A percentile compares a stretch with the other conserved stretches of the same genome.
phyloP scores from a whole-genome alignment of 2,888 invertebrate species.

The Thymelicus acteon region DNA sequence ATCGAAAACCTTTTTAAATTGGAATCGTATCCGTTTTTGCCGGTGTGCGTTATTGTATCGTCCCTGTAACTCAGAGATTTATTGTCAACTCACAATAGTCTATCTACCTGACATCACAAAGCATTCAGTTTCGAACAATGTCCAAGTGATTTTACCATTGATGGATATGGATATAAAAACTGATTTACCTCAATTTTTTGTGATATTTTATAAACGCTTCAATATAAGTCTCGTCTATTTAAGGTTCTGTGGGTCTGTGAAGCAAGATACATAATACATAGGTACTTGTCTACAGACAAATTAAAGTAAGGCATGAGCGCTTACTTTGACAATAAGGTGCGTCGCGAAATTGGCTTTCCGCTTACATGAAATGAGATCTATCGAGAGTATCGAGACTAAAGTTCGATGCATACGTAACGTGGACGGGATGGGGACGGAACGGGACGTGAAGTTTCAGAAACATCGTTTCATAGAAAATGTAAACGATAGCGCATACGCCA shows the following conservation, averaged over 20 bases:
- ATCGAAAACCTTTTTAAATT: slow-evolving; percentile 42
- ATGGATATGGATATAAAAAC: slow-evolving; percentile 31
- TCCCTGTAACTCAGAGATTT: slow-evolving; percentile 46
- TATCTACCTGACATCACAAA: slow-evolving; percentile 63
- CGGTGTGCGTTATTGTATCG: slow-evolving; percentile 55
- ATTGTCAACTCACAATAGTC: slow-evolving; percentile 54
- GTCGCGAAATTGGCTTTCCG: slow-evolving; percentile 20
- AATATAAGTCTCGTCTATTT: slow-evolving; percentile 10
- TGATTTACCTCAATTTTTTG: slow-evolving; percentile 39
- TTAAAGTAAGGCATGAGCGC: slow-evolving; percentile 27
- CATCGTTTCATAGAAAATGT: too few relatives aligned
- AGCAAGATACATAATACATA: neutral
- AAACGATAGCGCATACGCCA: too few relatives aligned
- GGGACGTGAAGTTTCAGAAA: too few relatives aligned
- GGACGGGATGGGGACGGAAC: too few relatives aligned
- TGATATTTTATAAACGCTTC: slow-evolving; percentile 44
- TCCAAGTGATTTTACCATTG: slow-evolving; percentile 49
- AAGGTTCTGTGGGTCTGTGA: slow-evolving; percentile 21
- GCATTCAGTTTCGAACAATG: slow-evolving; percentile 48
- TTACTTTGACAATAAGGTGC: slow-evolving; percentile 19
- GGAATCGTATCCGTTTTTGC: slow-evolving; percentile 55
- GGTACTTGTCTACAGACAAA: slow-evolving; percentile 13
- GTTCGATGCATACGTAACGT: too few relatives aligned
- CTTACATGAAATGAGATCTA: slow-evolving; percentile 32
- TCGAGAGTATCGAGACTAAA: slow-evolving; percentile 27